Evolutionary conservation across 2,888 invertebrate species (phyloP).

Genomic region (Trypoxylon attenuatum): DNA sequence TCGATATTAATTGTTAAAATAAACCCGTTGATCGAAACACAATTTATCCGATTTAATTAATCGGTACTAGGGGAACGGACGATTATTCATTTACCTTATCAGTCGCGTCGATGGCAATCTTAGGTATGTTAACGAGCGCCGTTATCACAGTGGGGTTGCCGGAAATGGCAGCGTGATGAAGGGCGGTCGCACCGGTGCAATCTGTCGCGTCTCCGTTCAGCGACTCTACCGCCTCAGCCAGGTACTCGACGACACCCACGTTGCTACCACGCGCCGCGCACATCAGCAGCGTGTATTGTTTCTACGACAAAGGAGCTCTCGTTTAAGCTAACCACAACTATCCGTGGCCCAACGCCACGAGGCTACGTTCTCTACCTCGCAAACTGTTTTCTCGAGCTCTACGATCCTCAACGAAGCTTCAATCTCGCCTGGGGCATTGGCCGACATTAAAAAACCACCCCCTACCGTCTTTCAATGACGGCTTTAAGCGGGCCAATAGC

Average conservation of each 20-base stretch:
- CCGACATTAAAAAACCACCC: neutral
- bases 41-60: too few relatives aligned
- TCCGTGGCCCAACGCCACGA: neutral
- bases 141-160: conserved; percentile 82
- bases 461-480: too few relatives aligned
- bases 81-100: conserved; percentile 79
- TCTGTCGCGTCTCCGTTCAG: conserved; percentile 80
- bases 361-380: neutral
- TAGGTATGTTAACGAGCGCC: conserved; percentile 77
- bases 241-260: conserved; percentile 77
- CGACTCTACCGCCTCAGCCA: conserved; percentile 78
- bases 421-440: neutral
- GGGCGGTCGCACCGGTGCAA: conserved; percentile 83
- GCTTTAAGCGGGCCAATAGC: too few relatives aligned
- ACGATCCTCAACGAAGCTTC: conserved; percentile 6
- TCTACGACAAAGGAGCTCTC: conserved; percentile 74
- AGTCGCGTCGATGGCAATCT: conserved; percentile 81
- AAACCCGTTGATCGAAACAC: too few relatives aligned
- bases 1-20: too few relatives aligned
- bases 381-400: conserved; percentile 2
- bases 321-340: neutral
- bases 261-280: conserved; percentile 85
- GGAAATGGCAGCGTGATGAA: conserved; percentile 85
- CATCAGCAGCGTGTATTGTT: conserved; percentile 84
- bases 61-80: neutral